A percentile compares a stretch with the other conserved stretches of the same genome.
phyloP scores from a whole-genome alignment of 2,113 vertebrate genomes.

The Uria lomvia region DNA sequence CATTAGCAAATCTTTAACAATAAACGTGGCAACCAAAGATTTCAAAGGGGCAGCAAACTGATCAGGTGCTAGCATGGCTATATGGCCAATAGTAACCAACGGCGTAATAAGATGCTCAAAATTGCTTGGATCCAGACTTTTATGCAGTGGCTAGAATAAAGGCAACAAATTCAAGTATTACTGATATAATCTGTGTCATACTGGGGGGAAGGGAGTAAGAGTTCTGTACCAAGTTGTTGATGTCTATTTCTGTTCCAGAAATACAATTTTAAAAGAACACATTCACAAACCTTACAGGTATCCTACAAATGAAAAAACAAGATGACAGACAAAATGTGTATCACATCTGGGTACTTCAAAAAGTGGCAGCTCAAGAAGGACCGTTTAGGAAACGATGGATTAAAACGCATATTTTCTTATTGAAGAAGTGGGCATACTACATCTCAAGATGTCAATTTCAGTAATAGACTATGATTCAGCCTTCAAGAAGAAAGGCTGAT shows the following conservation, averaged over 20 bases:
- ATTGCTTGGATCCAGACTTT: slow-evolving; percentile 92
- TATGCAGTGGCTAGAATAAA: slow-evolving; percentile 86
- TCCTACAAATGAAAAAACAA: neutral
- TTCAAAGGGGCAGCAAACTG: slow-evolving; percentile 95
- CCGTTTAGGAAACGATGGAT: neutral
- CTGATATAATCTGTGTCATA: neutral
- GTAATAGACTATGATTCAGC: neutral
- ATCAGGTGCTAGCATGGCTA: slow-evolving; percentile 94
- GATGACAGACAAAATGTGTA: neutral
- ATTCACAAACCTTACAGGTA: neutral
- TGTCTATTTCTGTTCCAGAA: neutral
- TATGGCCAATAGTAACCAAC: slow-evolving; percentile 91
- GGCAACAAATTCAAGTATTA: neutral
- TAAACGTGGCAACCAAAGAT: slow-evolving; percentile 95
- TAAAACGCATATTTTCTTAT: neutral
- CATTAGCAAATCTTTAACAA: slow-evolving; percentile 98
- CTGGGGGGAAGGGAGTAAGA: neutral
- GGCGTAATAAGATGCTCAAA: slow-evolving; percentile 96
- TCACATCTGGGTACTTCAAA: neutral
- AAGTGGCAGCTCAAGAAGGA: neutral
- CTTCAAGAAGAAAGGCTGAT: neutral
- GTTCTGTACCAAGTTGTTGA: neutral
- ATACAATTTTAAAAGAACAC: neutral
- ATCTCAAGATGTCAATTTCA: neutral
- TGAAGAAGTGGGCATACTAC: neutral